These are phyloP conservation scores for Chauna torquata DNA, from an alignment of 2,113 vertebrate genomes.

Conservation along the genomic window DNA sequence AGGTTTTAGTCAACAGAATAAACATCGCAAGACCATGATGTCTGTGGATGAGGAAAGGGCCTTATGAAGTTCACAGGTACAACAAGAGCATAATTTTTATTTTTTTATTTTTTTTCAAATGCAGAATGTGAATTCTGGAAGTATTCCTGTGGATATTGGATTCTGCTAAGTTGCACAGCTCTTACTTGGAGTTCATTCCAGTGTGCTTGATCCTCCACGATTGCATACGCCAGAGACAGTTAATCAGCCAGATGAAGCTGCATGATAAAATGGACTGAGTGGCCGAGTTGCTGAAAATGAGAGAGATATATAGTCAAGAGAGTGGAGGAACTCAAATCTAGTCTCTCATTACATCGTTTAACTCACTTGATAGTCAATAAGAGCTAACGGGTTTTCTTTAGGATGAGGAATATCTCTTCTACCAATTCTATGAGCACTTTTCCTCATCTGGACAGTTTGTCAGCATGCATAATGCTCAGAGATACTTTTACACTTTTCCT, in stretches of 20 bases:
- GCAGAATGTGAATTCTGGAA: neutral
- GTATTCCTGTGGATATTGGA: neutral
- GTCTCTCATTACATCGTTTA: neutral
- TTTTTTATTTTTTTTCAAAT: neutral
- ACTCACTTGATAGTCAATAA: neutral
- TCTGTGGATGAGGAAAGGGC: neutral
- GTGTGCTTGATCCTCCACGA: neutral
- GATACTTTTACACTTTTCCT: neutral
- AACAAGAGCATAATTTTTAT: neutral
- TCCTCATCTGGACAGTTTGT: neutral
- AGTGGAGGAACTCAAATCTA: neutral
- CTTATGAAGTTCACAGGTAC: neutral
- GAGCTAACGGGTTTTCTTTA: neutral
- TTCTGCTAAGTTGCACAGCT: neutral
- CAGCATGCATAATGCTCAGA: neutral
- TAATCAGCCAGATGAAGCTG: neutral
- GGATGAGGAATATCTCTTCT: neutral
- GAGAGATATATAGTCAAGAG: neutral
- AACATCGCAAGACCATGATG: neutral
- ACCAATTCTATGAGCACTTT: neutral
- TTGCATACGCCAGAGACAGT: neutral
- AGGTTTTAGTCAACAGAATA: neutral
- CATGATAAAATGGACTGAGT: neutral
- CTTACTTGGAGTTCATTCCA: neutral
- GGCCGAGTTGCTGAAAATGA: neutral